phyloP scores from a whole-genome alignment of 2,113 vertebrate genomes.

The Heliornis fulica region DNA sequence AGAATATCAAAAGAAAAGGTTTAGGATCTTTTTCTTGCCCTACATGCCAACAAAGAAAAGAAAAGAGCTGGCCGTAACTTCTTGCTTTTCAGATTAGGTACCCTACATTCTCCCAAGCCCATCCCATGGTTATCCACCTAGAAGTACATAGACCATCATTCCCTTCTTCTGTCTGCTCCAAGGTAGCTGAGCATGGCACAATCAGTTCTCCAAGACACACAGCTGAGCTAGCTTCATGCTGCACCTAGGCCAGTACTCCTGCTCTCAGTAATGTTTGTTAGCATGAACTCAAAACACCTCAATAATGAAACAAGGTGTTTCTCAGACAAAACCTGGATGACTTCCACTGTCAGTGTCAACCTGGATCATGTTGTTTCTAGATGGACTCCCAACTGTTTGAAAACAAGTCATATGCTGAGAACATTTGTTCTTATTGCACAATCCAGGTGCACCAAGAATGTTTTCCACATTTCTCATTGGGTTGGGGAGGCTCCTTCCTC shows the following conservation, averaged over 20 bases:
- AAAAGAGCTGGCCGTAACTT: background rate
- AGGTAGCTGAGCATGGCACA: background rate
- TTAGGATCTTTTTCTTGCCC: background rate
- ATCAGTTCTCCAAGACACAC: background rate
- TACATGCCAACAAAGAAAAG: background rate
- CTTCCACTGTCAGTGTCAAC: background rate
- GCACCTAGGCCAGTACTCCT: background rate
- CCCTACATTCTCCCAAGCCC: background rate
- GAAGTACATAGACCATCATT: background rate
- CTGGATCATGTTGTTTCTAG: background rate
- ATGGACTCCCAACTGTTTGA: background rate
- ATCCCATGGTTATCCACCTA: background rate
- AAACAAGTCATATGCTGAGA: background rate
- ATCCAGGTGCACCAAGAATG: background rate
- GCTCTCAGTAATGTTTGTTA: background rate
- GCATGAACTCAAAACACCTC: background rate
- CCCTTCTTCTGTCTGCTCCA: background rate
- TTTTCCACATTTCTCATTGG: background rate
- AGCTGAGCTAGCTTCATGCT: background rate
- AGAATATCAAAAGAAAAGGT: background rate
- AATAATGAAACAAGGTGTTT: background rate
- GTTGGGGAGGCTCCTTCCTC: background rate
- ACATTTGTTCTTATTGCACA: background rate
- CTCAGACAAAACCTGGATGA: background rate
- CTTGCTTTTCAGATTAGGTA: background rate